A percentile compares a stretch with the other conserved stretches of the same genome.
Evolutionary conservation across 2,888 invertebrate genomes (phyloP).

Genomic region (Villa cingulata): DNA sequence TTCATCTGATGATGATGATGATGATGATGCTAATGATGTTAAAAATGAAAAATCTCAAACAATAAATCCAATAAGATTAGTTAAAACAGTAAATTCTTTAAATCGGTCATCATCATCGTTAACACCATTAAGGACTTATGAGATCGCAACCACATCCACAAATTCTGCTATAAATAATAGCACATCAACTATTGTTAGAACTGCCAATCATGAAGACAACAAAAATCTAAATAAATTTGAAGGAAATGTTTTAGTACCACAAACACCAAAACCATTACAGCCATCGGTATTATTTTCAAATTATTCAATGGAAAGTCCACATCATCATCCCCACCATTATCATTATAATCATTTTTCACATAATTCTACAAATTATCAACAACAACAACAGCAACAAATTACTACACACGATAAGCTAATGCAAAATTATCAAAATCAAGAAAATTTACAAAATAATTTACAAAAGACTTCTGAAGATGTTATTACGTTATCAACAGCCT

Average conservation of each 20-base stretch:
- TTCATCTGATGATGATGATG: slow-evolving; percentile 48
- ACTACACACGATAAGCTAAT: neutral
- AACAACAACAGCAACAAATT: slow-evolving; percentile 7
- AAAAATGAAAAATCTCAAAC: too few species aligned
- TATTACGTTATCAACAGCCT: slow-evolving; percentile 3
- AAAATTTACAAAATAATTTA: slow-evolving; percentile 14
- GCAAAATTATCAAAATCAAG: slow-evolving; percentile 23
- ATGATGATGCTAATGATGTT: slow-evolving; percentile 8
- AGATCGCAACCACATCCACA: neutral
- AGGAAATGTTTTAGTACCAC: slow-evolving; percentile 17
- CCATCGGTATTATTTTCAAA: slow-evolving; percentile 33
- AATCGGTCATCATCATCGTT: neutral
- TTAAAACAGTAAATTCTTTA: neutral
- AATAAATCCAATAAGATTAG: neutral
- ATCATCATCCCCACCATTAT: neutral
- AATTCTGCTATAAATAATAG: neutral
- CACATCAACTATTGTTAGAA: slow-evolving; percentile 4
- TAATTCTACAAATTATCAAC: neutral
- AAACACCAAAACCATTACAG: slow-evolving; percentile 24
- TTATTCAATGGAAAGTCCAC: slow-evolving; percentile 22
- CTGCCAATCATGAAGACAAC: slow-evolving; percentile 4
- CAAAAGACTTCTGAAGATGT: slow-evolving; percentile 9
- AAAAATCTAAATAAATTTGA: slow-evolving; percentile 12
- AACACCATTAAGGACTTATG: neutral
- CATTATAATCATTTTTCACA: too few species aligned